Conservation (phyloP, 1,140 invertebrate species). For the Calliopsis andreniformis region DNA sequence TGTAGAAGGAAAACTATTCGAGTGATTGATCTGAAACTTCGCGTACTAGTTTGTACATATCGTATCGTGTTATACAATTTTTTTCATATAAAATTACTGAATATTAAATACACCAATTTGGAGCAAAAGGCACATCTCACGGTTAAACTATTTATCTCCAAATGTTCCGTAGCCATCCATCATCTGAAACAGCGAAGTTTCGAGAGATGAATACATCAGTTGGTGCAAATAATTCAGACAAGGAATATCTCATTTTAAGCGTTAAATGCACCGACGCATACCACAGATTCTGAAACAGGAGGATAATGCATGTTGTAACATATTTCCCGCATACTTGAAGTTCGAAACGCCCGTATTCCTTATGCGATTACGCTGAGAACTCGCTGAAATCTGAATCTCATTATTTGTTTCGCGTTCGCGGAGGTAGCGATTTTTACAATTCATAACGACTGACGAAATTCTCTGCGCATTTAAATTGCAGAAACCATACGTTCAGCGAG, state of each 20-base stretch:
- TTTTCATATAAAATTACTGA: too few relatives aligned
- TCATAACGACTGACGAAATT: not conserved
- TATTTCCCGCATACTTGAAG: constrained; percentile 13
- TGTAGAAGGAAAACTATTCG: too few relatives aligned
- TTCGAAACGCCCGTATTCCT: not conserved
- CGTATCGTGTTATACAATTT: too few relatives aligned
- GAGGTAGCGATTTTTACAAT: not conserved
- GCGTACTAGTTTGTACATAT: too few relatives aligned
- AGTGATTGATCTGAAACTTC: too few relatives aligned
- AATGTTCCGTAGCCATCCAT: not conserved
- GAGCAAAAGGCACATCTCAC: not conserved
- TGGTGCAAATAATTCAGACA: constrained; percentile 9
- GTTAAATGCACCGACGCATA: constrained; percentile 17
- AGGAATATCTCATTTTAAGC: constrained; percentile 19
- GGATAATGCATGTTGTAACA: constrained; percentile 8
- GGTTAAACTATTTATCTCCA: not conserved
- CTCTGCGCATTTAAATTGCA: not conserved
- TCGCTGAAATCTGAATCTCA: not conserved
- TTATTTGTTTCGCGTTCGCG: not conserved
- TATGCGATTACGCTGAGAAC: not conserved
- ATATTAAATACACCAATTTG: too few relatives aligned
- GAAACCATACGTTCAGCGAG: not conserved
- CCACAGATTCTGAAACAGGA: constrained; percentile 8
- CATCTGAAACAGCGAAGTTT: not conserved
- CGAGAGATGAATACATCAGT: constrained; percentile 16